These are phyloP conservation scores for Aurelia coerulea DNA, from an alignment of 30 jellyfish, hydroid and myxozoan species.

Conservation along the genomic window DNA sequence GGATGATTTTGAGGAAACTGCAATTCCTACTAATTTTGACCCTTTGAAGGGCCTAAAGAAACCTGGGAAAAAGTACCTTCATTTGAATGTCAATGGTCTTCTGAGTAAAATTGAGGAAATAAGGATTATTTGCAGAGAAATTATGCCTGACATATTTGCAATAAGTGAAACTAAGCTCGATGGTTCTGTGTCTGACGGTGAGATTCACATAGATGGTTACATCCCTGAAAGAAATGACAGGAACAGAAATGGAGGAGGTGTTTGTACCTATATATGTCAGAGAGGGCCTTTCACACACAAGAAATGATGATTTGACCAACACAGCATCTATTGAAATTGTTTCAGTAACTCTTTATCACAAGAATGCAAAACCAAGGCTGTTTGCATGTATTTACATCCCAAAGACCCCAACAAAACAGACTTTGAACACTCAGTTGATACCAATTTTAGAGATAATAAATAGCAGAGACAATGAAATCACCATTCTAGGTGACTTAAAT, in stretches of 20 bases:
- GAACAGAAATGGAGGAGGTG: conserved; percentile 52
- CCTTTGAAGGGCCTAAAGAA: conserved; percentile 7
- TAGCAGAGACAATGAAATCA: conserved; percentile 49
- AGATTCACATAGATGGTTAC: conserved; percentile 59
- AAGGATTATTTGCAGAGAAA: conserved; percentile 1
- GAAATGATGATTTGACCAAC: conserved; percentile 31
- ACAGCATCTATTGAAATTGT: conserved; percentile 52
- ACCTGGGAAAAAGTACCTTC: conserved; percentile 5
- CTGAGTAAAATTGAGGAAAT: conserved; percentile 1
- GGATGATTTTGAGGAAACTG: neutral
- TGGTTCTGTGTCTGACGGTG: conserved; percentile 51
- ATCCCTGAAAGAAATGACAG: conserved; percentile 48
- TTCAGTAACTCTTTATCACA: conserved; percentile 47
- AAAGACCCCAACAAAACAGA: conserved; percentile 34
- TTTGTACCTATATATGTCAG: conserved; percentile 20
- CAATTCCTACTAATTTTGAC: neutral
- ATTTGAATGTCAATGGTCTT: conserved; percentile 1
- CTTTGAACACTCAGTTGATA: conserved; percentile 54
- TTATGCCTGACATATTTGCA: conserved; percentile 28
- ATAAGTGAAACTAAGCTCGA: neutral
- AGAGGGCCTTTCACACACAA: conserved; percentile 56
- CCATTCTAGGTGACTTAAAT: conserved; percentile 25
- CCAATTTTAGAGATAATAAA: conserved; percentile 26
- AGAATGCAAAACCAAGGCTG: conserved; percentile 43
- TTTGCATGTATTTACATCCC: conserved; percentile 48